phyloP scores from a whole-genome alignment of 2,888 invertebrate species.

The Villa cingulata region DNA sequence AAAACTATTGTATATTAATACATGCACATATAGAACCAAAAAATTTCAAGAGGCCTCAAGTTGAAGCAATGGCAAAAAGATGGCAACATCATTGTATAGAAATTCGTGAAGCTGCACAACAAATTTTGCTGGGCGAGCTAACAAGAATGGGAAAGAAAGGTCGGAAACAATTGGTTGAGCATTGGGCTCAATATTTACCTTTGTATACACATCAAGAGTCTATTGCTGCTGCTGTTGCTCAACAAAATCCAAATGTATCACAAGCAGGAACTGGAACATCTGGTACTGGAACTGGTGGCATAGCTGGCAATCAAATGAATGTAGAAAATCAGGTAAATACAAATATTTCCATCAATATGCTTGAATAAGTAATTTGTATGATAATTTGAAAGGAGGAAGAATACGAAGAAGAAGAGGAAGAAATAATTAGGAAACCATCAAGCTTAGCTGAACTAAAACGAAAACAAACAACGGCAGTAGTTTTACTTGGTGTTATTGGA shows the following conservation, averaged over 20 bases:
- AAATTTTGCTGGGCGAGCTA: conserved; percentile 84
- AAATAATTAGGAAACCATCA: conserved; percentile 72
- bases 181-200: conserved; percentile 92
- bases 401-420: conserved; percentile 74
- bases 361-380: background rate
- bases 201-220: conserved; percentile 70
- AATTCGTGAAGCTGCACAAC: conserved; percentile 93
- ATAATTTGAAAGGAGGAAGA: conserved; percentile 72
- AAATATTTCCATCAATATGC: background rate
- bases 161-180: conserved; percentile 80
- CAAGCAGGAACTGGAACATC: conserved; percentile 21
- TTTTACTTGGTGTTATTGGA: conserved; percentile 91
- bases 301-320: background rate
- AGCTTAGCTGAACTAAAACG: conserved; percentile 75
- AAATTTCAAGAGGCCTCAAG: conserved; percentile 84
- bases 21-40: conserved; percentile 44
- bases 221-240: conserved; percentile 36
- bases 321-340: conserved; percentile 11
- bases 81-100: conserved; percentile 99
- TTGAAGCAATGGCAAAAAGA: conserved; percentile 91
- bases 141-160: conserved; percentile 62
- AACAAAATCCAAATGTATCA: conserved; percentile 40
- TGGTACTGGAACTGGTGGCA: background rate
- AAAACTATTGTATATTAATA: background rate
- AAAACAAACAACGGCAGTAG: conserved; percentile 94